Evolutionary conservation across 2,113 vertebrate species (phyloP), one percentile per base, ranked within the genome.

Genomic region (Nothocercus nigrocapillus): DNA sequence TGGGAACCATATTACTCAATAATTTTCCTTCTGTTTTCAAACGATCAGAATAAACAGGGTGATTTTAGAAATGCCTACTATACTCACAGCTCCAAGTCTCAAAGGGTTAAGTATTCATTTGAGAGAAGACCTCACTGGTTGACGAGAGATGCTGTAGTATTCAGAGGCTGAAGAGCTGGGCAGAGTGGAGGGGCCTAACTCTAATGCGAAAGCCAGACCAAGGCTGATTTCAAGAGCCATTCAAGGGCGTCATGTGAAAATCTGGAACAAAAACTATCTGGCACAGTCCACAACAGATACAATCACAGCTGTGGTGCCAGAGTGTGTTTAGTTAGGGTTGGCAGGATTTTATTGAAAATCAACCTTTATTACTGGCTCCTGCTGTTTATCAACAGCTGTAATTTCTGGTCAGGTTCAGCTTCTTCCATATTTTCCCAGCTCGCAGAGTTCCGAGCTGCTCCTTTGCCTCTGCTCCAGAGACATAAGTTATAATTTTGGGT

Each of bases 251-350:
- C 2, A 0, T 16, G 17, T 22, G 28, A 32, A 68, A 56, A n/a
- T 63, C 34, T 59, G 75, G 30, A 64, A 36, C 4, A 36, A 59
- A 20, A 20, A 6, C 14, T 38, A n/a, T 47, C 42, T 44, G 63
- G 47, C 47, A n/a, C 69, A 63, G 30, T 12, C 14, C 54, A 16
- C 14, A 11, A 9, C 0, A 2, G n/a, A 30, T 22, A n/a, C 28
- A 51, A 58, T 56, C 40, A 32, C 67, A 63, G 34, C 68, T 68
- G 34, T 27, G n/a, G 30, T 66, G 44, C n/a, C 51, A 68, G n/a
- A 13, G 47, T 49, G 20, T n/a, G 82, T 28, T 12, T 32, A 68
- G n/a, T 44, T 59, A 45, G 25, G 9, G 11, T 45, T 73, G 78
- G 42, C 32, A 69, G 17, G 14, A 25, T 58, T 51, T 73, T 12